Conservation (phyloP, 2,797 vertebrate species). For the Coranthus polyacanthus region DNA sequence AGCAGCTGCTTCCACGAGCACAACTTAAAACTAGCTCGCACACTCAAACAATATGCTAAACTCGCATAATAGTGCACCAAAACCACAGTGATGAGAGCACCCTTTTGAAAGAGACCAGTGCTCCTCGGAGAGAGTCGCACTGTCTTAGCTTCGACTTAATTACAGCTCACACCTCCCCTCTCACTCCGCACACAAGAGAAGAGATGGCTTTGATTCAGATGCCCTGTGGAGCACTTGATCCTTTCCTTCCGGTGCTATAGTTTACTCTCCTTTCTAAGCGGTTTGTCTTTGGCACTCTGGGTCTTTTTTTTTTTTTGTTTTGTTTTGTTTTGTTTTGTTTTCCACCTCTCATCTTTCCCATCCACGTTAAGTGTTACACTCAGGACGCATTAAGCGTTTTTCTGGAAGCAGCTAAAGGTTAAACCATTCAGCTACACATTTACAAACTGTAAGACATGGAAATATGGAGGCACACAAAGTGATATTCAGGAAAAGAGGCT, state of each 20-base stretch:
- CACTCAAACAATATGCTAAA: conserved; percentile 55
- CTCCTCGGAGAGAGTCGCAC: conserved; percentile 58
- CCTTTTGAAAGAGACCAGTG: conserved; percentile 57
- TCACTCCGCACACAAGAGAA: conserved; percentile 43
- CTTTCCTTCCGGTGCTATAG: conserved; percentile 65
- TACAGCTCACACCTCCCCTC: conserved; percentile 70
- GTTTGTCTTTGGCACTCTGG: conserved; percentile 42
- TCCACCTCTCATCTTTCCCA: neutral
- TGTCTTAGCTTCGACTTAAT: conserved; percentile 71
- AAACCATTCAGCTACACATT: conserved; percentile 6
- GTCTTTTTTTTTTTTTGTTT: too few species aligned
- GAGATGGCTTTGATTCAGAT: conserved; percentile 72
- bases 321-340: conserved; percentile 14
- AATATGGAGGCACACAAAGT: conserved; percentile 7
- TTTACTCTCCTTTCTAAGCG: conserved; percentile 55
- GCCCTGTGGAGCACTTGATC: conserved; percentile 74
- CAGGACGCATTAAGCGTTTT: conserved; percentile 26
- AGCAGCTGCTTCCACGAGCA: conserved; percentile 28
- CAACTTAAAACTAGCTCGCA: neutral
- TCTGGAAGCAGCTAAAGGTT: conserved; percentile 36
- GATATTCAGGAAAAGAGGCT: conserved; percentile 53
- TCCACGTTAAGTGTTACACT: neutral
- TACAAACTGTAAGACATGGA: neutral
- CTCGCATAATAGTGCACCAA: conserved; percentile 37
- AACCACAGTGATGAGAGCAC: conserved; percentile 36